Base-by-base conservation (phyloP, 2,797 vertebrate species). In the Phoxinus dragarum region DNA sequence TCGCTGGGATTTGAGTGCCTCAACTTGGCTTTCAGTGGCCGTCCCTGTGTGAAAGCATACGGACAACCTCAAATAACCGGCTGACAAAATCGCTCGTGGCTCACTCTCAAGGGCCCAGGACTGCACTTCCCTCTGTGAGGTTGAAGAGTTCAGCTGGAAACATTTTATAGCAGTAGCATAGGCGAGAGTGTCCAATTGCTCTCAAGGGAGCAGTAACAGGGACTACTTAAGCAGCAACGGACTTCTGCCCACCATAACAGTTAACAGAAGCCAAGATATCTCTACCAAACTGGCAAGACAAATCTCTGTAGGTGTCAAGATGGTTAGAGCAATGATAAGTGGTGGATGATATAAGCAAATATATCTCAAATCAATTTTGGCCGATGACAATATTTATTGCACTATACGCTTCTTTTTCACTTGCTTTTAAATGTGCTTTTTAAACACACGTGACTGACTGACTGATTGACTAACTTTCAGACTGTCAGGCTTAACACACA, bases 131-230 rank as follows among this genome's bases (percentile, higher is more conserved):
- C 84, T 66, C 77, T 74, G 84, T 49, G 76, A 87, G 82, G 77
- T 72, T 74, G 76, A 56, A 80, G 68, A 81, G 82, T 87, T 80
- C 86, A 81, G 68, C 59, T 9, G 77, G 61, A 74, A 75, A 69
- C 68, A 69, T 85, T 85, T 78, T 34, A 67, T 84, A 49, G 69
- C 74, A 38, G 64, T 52, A 72, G 73, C 44, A 61, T 34, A 56
- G 54, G 72, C 40, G 0, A 76, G 56, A 47, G 52, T 59, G 64
- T 79, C 77, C 82, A 71, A 75, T 47, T 61, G 74, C 78, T 81
- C 82, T 73, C 82, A 61, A 52, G 82, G 80, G 86, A 84, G 82
- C 82, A 49, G 40, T 84, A 84, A 69, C 47, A 75, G 75, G 52
- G 61, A 79, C 68, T 78, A 59, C 74, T 78, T 77, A 69, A 59